phyloP scores from a whole-genome alignment of 2,797 vertebrate genomes.

The Malurus splendens region DNA sequence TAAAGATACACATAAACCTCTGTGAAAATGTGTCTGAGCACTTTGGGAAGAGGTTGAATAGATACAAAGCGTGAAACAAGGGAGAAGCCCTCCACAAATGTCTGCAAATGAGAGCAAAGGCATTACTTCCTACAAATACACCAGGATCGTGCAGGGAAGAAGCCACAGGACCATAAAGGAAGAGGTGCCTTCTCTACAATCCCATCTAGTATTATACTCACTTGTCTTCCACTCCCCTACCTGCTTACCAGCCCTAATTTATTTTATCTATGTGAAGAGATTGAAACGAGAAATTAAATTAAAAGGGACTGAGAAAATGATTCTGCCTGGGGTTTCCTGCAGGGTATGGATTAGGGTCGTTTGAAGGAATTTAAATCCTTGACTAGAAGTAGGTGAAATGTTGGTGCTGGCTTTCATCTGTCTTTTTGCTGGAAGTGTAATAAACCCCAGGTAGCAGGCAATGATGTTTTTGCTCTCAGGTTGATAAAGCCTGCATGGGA shows the following conservation, averaged over 20 bases:
- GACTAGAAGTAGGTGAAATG: not conserved
- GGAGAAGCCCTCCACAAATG: not conserved
- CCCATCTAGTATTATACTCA: not conserved
- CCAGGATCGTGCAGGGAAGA: not conserved
- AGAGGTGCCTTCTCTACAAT: not conserved
- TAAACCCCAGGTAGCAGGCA: not conserved
- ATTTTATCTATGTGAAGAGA: not conserved
- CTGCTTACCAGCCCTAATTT: not conserved
- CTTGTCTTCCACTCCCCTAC: not conserved
- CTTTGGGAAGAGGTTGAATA: not conserved
- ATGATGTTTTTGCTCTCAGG: not conserved
- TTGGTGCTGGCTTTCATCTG: not conserved
- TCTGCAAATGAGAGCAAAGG: not conserved
- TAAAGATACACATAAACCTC: not conserved
- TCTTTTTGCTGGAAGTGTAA: not conserved
- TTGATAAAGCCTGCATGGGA: slow-evolving; percentile 6
- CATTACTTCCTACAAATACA: not conserved
- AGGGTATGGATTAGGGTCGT: not conserved
- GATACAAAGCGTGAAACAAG: not conserved
- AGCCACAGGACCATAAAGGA: not conserved
- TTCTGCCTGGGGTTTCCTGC: not conserved
- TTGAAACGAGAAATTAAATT: not conserved
- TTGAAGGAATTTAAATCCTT: not conserved
- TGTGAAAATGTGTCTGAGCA: not conserved
- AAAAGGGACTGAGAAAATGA: not conserved